A percentile compares a stretch with the other conserved stretches of the same genome.
Evolutionary conservation across 2,888 invertebrate genomes (phyloP).

Genomic region (Phania funesta): DNA sequence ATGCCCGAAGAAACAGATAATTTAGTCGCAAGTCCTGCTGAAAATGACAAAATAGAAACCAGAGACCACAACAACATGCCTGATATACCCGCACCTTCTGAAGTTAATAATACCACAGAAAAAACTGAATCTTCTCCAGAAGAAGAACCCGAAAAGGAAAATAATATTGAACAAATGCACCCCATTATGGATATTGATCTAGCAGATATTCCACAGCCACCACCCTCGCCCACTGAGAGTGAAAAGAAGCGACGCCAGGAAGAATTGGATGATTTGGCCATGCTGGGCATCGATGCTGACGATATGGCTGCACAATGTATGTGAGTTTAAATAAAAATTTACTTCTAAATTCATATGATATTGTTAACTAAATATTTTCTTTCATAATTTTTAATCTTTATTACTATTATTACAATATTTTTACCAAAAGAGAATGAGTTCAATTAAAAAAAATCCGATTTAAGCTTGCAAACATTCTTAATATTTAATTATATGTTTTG

Average conservation of each 20-base stretch:
- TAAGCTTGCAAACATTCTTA: neutral
- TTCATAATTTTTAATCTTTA: slow-evolving; percentile 46
- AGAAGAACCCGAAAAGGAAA: slow-evolving; percentile 37
- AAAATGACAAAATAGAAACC: neutral
- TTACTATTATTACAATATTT: neutral
- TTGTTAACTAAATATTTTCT: slow-evolving; percentile 43
- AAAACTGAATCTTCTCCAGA: neutral
- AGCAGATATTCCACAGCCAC: slow-evolving; percentile 74
- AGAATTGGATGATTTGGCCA: slow-evolving; percentile 87
- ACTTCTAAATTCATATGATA: slow-evolving; percentile 24
- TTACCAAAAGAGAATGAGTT: slow-evolving; percentile 31
- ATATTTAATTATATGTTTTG: neutral
- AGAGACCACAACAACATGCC: slow-evolving; percentile 31
- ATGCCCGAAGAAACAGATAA: neutral
- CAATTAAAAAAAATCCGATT: neutral
- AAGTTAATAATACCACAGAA: neutral
- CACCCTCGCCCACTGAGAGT: slow-evolving; percentile 76
- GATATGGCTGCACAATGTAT: slow-evolving; percentile 82
- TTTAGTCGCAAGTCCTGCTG: neutral
- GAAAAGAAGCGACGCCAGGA: slow-evolving; percentile 81
- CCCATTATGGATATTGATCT: slow-evolving; percentile 72
- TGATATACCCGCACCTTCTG: slow-evolving; percentile 73
- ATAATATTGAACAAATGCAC: slow-evolving; percentile 26
- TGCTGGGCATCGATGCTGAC: slow-evolving; percentile 92
- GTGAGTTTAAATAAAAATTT: slow-evolving; percentile 68